These are phyloP conservation scores for Drosophila leonis DNA, from an alignment of 2,888 invertebrate genomes.

Conservation along the genomic window DNA sequence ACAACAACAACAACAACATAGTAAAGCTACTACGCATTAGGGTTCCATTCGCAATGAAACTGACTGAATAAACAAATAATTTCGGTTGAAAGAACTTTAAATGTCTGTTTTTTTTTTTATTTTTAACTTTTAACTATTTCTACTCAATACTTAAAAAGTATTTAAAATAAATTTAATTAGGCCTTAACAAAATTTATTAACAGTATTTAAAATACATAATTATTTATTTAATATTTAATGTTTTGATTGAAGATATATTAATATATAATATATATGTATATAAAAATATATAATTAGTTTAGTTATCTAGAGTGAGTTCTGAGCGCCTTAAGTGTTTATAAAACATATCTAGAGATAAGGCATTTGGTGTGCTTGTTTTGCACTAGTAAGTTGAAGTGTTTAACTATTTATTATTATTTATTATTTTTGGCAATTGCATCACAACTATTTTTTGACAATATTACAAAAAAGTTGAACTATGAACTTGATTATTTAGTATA, in stretches of 20 bases:
- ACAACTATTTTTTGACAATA: not conserved
- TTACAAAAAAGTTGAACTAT: not conserved
- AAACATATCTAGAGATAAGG: not conserved
- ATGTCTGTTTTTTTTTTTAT: not conserved
- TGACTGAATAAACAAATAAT: constrained; percentile 1
- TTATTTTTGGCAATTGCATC: not conserved
- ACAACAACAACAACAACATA: constrained; percentile 8
- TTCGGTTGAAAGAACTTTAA: constrained; percentile 21
- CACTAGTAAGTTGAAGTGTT: not conserved
- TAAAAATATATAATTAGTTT: too few species aligned
- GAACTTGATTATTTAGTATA: not conserved
- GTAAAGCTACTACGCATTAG: constrained; percentile 42
- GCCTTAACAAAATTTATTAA: not conserved
- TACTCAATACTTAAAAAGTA: not conserved
- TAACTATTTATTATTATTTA: not conserved
- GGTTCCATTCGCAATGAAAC: constrained; percentile 3
- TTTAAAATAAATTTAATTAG: not conserved
- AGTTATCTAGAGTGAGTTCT: not conserved
- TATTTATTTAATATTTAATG: not conserved
- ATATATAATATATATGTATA: not conserved
- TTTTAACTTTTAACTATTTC: not conserved
- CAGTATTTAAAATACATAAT: not conserved
- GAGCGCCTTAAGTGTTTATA: not conserved
- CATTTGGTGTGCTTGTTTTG: not conserved
- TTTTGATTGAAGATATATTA: not conserved